phyloP scores from a whole-genome alignment of 2,797 vertebrate genomes.

The Anabacerthia variegaticeps region DNA sequence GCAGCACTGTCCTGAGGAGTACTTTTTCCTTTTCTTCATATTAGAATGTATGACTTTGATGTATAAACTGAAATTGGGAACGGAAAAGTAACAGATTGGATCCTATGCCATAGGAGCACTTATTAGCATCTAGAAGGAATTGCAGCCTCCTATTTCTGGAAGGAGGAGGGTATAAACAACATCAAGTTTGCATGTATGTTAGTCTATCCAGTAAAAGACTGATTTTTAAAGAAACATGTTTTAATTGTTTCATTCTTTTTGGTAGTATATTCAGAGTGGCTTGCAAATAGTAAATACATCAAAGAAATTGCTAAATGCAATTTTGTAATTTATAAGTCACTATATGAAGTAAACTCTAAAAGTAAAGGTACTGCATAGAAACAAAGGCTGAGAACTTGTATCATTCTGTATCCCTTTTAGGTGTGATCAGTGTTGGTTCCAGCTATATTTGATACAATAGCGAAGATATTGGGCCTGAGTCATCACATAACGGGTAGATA shows the following conservation, averaged over 20 bases:
- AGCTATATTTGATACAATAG: not conserved
- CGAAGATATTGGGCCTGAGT: not conserved
- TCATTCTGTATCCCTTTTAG: conserved; percentile 29
- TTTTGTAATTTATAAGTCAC: not conserved
- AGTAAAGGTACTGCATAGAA: not conserved
- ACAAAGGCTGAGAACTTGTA: not conserved
- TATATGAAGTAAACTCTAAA: not conserved
- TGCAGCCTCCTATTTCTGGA: not conserved
- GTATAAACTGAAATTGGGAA: not conserved
- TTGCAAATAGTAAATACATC: not conserved
- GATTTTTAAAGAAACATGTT: not conserved
- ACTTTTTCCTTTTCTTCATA: not conserved
- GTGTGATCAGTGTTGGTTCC: conserved; percentile 20
- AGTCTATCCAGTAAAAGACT: not conserved
- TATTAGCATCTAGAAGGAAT: not conserved
- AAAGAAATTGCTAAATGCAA: not conserved
- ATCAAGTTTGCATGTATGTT: not conserved
- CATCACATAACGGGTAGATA: not conserved
- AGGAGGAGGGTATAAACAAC: not conserved
- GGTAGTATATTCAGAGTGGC: not conserved
- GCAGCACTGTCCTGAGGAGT: not conserved
- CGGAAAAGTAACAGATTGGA: not conserved
- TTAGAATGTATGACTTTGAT: not conserved
- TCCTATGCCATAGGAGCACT: not conserved
- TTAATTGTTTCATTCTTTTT: not conserved